phyloP scores from a whole-genome alignment of 2,797 vertebrate species.

The Orientallactaga sibirica region DNA sequence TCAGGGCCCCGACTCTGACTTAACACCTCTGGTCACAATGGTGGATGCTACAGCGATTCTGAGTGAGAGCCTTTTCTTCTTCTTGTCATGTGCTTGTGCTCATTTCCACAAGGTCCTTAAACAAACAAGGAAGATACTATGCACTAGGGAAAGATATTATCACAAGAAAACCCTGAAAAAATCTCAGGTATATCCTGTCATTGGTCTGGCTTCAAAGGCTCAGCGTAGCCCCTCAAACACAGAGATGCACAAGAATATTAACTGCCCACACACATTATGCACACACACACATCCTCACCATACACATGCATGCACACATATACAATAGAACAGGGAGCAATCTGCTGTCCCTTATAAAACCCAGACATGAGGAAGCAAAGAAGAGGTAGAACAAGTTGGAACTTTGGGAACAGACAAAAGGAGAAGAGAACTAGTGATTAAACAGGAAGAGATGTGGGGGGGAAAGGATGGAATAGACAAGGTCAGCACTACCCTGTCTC shows the following conservation, averaged over 20 bases:
- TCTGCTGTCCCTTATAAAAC: background rate
- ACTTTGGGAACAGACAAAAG: too few relatives aligned
- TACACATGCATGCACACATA: background rate
- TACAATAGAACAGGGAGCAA: background rate
- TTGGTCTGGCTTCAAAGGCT: background rate
- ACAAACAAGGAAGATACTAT: background rate
- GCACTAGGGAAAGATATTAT: background rate
- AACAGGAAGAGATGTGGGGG: background rate
- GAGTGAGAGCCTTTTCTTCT: background rate
- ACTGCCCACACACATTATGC: background rate
- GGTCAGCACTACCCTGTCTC: background rate
- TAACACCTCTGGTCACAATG: too few relatives aligned
- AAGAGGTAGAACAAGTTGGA: background rate
- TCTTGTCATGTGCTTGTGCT: background rate
- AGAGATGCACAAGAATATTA: background rate
- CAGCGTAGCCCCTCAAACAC: background rate
- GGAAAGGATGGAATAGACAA: background rate
- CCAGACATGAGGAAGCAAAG: background rate
- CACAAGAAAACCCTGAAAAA: background rate
- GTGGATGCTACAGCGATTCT: background rate
- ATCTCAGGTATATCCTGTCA: background rate
- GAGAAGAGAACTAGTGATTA: too few relatives aligned
- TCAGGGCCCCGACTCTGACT: too few relatives aligned
- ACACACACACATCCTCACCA: too few relatives aligned
- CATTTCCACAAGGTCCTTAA: slow-evolving; percentile 9